Conservation (phyloP, 2,888 invertebrate species). For the Selenia dentaria region DNA sequence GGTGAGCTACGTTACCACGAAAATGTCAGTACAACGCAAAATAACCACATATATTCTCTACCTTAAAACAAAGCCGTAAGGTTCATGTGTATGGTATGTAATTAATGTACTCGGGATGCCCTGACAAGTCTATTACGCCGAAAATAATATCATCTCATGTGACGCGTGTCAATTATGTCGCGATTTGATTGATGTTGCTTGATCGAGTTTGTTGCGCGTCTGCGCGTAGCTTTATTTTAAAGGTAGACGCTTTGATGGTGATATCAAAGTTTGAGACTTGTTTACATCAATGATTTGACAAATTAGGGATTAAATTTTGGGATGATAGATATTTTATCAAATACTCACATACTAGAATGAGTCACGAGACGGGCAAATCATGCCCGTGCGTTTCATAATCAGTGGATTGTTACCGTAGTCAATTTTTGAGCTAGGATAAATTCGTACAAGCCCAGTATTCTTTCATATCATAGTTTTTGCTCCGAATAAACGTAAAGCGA, state of each 20-base stretch:
- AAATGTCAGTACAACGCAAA: constrained; percentile 20
- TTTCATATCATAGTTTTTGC: no score
- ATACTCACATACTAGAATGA: no score
- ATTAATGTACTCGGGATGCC: constrained; percentile 61
- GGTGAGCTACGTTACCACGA: constrained; percentile 29
- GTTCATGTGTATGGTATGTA: constrained; percentile 39
- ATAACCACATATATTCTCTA: constrained; percentile 17
- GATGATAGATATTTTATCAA: no score
- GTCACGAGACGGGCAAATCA: no score
- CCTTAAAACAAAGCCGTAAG: constrained; percentile 13
- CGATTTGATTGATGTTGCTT: constrained; percentile 59
- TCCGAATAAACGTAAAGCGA: no score
- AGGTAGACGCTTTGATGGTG: constrained; percentile 5
- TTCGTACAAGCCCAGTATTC: no score
- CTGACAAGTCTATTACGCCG: constrained; percentile 65
- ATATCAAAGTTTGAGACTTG: constrained; percentile 11
- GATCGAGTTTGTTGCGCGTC: constrained; percentile 33
- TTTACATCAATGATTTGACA: constrained; percentile 7
- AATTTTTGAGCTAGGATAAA: no score
- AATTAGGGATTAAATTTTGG: background rate
- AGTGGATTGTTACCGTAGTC: no score
- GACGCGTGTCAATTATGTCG: constrained; percentile 62
- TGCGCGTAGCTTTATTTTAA: constrained; percentile 3
- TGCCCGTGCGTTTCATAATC: no score
- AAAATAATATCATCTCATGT: constrained; percentile 58